These are phyloP conservation scores for Plotosus lineatus DNA, from an alignment of 2,113 vertebrate species.

Conservation along the genomic window DNA sequence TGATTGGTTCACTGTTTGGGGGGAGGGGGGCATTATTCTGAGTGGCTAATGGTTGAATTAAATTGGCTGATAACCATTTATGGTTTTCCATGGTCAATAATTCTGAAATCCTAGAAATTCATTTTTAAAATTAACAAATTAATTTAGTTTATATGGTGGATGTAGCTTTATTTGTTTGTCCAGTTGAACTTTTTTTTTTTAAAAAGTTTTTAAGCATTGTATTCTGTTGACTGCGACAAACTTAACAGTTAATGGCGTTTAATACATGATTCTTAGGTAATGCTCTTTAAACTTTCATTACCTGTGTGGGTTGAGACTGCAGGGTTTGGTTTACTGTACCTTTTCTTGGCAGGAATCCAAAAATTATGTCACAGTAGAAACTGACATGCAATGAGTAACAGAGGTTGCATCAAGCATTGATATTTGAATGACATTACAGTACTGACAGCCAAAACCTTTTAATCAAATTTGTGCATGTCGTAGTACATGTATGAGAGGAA, in stretches of 20 bases:
- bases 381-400: slow-evolving; percentile 29
- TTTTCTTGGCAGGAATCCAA: slow-evolving; percentile 3
- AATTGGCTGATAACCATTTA: no score
- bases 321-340: background rate
- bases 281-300: background rate
- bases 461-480: background rate
- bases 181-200: no score
- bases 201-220: background rate
- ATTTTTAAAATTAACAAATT: no score
- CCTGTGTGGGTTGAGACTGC: background rate
- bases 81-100: no score
- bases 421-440: background rate
- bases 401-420: slow-evolving; percentile 24
- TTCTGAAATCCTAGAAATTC: no score
- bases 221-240: background rate
- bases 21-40: no score
- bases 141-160: no score
- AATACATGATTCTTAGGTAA: background rate
- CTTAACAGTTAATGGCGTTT: background rate
- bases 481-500: background rate
- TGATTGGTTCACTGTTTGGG: no score
- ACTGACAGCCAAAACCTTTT: background rate
- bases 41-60: no score
- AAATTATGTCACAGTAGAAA: slow-evolving; percentile 3
- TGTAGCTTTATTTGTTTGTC: no score